Evolutionary conservation across 2,888 invertebrate genomes (phyloP), one percentile per base, ranked within the genome.

Genomic region (Eupsilia transversa): DNA sequence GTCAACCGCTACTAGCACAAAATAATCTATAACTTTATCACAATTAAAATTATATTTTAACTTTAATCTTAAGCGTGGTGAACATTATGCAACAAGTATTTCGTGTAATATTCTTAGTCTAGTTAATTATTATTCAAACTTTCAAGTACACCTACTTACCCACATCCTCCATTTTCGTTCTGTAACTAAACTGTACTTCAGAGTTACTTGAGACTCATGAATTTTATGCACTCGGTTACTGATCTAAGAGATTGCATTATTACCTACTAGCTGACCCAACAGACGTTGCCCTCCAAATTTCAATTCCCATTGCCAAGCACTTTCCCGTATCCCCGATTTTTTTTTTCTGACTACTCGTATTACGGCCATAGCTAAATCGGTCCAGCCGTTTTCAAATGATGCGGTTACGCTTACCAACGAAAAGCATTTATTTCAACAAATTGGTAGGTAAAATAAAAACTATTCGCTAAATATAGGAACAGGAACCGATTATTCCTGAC

Each of bases 401-500:
- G n/a, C 2, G 9, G 7, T 17, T 35, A 35, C 14, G 9, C 14
- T 17, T 35, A 35, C 14, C n/a, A 35, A n/a, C 59, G 14, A 23
- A 9, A 23, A 49, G 9, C 2, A 49, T 49, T 49, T 9, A 49
- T 49, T 23, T 46, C 3, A 4, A 35, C 35, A 35, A 38, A 38
- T 38, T 20, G 46, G 6, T 7, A 59, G 20, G 23, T 12, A 33
- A 67, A 38, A 41, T 27, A 7, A 14, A 5, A 64, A 71, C 17
- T 38, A 70, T n/a, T 71, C 1, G 30, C 30, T 57, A 41, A 71
- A 59, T 71, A 71, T 79, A 59, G 33, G 6, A 57, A 46, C 78
- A 59, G 43, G 27, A 69, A 65, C n/a, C 14, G 10, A 63, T 49
- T 56, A 68, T 52, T 43, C 43, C 63, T 80, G 82, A 77, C 84